These are phyloP conservation scores for Cancer borealis DNA, from an alignment of 2,888 invertebrate species.

Conservation along the genomic window DNA sequence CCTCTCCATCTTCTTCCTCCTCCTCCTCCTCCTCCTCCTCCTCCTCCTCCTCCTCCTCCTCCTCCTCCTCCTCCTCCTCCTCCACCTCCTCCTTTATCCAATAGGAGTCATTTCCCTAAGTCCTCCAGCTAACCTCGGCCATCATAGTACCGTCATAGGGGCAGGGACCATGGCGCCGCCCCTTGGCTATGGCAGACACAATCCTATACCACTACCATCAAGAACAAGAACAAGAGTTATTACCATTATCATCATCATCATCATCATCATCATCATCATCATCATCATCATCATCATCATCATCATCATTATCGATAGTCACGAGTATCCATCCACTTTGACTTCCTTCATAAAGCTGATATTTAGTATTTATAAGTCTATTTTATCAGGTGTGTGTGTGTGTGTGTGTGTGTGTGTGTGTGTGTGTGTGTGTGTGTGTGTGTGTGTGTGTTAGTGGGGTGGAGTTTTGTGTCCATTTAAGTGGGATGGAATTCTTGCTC, in stretches of 20 bases:
- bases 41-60: neutral
- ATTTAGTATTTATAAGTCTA: too few relatives aligned
- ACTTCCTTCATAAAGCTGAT: too few relatives aligned
- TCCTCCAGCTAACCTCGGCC: neutral
- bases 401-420: constrained; percentile 25
- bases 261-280: neutral
- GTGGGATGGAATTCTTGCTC: neutral
- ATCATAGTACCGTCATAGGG: neutral
- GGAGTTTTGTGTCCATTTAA: neutral
- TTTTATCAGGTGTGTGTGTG: neutral
- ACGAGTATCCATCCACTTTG: too few relatives aligned
- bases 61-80: neutral
- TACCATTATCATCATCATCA: neutral
- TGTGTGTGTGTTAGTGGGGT: neutral
- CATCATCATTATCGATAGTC: too few relatives aligned
- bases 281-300: neutral
- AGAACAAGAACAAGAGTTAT: too few relatives aligned
- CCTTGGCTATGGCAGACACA: neutral
- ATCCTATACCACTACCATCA: too few relatives aligned
- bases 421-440: constrained; percentile 37
- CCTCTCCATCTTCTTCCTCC: neutral
- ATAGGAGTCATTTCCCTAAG: neutral
- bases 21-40: neutral
- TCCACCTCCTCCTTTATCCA: neutral
- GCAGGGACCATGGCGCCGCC: neutral